Evolutionary conservation across 2,113 vertebrate genomes (phyloP).

Genomic region (Leucoraja erinaceus): DNA sequence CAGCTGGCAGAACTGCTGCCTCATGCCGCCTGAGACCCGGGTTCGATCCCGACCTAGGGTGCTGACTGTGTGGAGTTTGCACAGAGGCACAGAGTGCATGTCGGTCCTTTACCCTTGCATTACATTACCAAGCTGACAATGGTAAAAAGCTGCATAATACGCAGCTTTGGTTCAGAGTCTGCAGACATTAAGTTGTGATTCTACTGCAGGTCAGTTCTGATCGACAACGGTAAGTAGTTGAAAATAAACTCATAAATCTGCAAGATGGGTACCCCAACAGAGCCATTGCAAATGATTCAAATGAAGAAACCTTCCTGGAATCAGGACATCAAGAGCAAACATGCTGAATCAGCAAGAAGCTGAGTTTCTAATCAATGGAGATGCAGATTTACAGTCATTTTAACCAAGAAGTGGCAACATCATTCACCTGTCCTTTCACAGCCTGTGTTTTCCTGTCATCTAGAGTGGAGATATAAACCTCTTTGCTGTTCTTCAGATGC

Average conservation of each 20-base stretch:
- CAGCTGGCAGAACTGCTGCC: too few relatives aligned
- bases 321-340: not conserved
- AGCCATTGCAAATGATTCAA: not conserved
- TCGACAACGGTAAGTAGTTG: too few relatives aligned
- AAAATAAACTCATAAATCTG: not conserved
- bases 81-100: too few relatives aligned
- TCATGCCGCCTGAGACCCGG: too few relatives aligned
- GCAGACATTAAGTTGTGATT: not conserved
- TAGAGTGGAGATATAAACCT: slow-evolving; percentile 76
- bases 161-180: not conserved
- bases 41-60: too few relatives aligned
- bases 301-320: not conserved
- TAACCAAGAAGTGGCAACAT: not conserved
- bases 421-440: slow-evolving; percentile 82
- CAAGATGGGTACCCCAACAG: not conserved
- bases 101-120: not conserved
- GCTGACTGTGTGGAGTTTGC: too few relatives aligned
- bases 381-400: not conserved
- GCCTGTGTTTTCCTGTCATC: slow-evolving; percentile 59
- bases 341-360: not conserved
- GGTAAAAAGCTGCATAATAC: not conserved
- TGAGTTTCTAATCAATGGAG: not conserved
- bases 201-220: not conserved
- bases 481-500: slow-evolving; percentile 85
- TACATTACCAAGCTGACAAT: not conserved